A percentile compares a stretch with the other conserved stretches of the same genome.
phyloP scores from a whole-genome alignment of 2,797 vertebrate genomes.

The Anniella stebbinsi region DNA sequence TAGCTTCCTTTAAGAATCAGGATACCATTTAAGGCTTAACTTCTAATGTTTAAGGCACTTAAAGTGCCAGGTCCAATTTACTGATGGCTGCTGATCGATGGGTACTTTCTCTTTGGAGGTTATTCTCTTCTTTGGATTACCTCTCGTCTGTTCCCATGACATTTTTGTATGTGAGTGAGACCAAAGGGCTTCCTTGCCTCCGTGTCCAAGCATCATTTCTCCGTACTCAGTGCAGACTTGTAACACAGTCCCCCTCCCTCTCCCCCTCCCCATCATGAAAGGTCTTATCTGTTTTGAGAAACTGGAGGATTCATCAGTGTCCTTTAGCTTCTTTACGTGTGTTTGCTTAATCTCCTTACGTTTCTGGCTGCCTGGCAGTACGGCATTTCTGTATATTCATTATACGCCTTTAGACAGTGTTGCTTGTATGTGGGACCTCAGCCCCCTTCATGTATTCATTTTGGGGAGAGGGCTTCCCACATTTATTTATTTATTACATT shows the following conservation, averaged over 20 bases:
- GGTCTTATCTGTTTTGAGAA: background rate
- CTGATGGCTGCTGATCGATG: constrained; percentile 69
- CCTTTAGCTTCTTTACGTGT: background rate
- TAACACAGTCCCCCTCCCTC: background rate
- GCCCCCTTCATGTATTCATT: background rate
- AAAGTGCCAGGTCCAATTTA: constrained; percentile 76
- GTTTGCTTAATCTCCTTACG: background rate
- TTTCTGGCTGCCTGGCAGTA: background rate
- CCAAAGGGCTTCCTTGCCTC: background rate
- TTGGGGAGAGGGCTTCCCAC: too few relatives aligned
- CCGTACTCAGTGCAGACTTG: too few relatives aligned
- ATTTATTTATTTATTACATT: too few relatives aligned
- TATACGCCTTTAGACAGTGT: background rate
- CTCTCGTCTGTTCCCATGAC: background rate
- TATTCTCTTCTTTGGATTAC: constrained; percentile 30
- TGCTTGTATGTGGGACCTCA: too few relatives aligned
- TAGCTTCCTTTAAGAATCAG: constrained; percentile 73
- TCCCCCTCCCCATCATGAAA: background rate
- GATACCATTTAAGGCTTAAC: constrained; percentile 71
- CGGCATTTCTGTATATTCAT: background rate
- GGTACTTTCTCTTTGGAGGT: constrained; percentile 52
- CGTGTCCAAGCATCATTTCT: background rate
- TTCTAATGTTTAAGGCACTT: constrained; percentile 74
- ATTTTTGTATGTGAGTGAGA: background rate
- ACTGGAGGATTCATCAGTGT: background rate